Percentiles rank a stretch among this genome's conserved stretches.
phyloP scores from a whole-genome alignment of 2,888 invertebrate species.

The Spisula subtruncata region DNA sequence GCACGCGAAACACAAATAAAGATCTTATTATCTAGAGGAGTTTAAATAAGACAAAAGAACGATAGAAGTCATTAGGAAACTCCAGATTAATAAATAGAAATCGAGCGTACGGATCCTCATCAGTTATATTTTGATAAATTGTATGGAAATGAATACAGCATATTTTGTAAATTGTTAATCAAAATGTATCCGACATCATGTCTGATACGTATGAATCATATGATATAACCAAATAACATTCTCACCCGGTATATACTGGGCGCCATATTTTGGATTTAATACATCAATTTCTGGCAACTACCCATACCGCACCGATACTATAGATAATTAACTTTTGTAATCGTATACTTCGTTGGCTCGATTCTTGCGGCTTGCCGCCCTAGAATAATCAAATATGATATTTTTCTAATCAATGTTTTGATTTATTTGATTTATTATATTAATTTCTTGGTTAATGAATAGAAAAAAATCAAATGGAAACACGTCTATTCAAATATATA shows the following conservation, averaged over 20 bases:
- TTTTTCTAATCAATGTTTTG: too few species aligned
- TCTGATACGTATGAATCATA: conserved; percentile 10
- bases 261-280: conserved; percentile 2
- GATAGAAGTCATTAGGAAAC: background rate
- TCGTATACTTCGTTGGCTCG: background rate
- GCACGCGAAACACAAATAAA: conserved; percentile 16
- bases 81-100: conserved; percentile 8
- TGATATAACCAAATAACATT: background rate
- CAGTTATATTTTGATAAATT: background rate
- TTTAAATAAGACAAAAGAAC: background rate
- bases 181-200: background rate
- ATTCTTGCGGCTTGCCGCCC: background rate
- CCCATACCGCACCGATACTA: background rate
- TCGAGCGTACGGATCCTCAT: background rate
- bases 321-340: conserved; percentile 22
- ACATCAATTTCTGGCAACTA: background rate
- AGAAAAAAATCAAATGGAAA: too few species aligned
- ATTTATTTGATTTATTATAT: background rate
- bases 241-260: background rate
- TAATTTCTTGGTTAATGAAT: background rate
- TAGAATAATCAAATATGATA: background rate
- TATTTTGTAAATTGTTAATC: conserved; percentile 19
- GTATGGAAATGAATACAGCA: conserved; percentile 8
- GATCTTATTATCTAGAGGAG: background rate
- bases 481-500: too few species aligned